Conservation (phyloP, 2,113 vertebrate genomes). For the Zingel zingel region DNA sequence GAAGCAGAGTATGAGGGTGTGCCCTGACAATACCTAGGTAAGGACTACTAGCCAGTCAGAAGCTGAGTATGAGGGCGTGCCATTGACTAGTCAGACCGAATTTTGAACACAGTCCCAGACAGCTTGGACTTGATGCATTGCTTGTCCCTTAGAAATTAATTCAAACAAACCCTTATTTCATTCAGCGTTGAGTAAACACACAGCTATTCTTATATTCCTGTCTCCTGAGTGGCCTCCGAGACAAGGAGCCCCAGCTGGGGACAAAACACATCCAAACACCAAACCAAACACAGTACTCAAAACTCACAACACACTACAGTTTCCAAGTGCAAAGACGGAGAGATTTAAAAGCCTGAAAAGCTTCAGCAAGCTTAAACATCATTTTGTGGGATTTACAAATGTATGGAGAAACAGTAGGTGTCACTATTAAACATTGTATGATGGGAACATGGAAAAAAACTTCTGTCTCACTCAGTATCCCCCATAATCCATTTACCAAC, state of each 20-base stretch:
- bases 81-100: not conserved
- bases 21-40: no score
- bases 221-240: not conserved
- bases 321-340: not conserved
- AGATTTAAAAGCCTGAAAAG: not conserved
- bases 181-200: slow-evolving; percentile 5
- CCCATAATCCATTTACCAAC: slow-evolving; percentile 52
- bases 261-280: not conserved
- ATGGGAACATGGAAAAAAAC: not conserved
- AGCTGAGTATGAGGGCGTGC: no score
- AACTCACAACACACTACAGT: not conserved
- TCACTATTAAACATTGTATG: not conserved
- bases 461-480: slow-evolving; percentile 2
- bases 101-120: not conserved
- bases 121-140: not conserved
- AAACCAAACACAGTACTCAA: not conserved
- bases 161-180: not conserved
- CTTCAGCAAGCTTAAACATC: slow-evolving; percentile 7
- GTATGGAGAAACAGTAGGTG: not conserved
- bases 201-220: slow-evolving; percentile 34
- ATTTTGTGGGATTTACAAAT: slow-evolving; percentile 19
- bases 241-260: not conserved
- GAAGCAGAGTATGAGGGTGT: no score
- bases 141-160: not conserved
- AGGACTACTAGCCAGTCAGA: no score